Conservation (phyloP, 2,888 invertebrate genomes). For the Drosophila nr. perissopoda region DNA sequence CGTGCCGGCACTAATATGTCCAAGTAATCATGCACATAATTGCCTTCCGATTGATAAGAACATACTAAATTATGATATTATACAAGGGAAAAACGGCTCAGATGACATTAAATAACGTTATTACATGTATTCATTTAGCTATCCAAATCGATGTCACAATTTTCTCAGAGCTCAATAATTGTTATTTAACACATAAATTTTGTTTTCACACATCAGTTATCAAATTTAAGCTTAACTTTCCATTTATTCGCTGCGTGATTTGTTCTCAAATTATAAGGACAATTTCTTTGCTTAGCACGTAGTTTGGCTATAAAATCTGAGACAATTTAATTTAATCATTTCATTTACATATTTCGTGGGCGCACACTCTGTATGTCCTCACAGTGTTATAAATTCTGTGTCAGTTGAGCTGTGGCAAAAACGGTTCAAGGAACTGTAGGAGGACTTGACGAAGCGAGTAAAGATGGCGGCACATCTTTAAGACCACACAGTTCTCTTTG, state of each 20-base stretch:
- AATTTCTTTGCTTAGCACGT: slow-evolving; percentile 33
- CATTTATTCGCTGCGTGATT: slow-evolving; percentile 3
- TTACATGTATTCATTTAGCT: too few relatives aligned
- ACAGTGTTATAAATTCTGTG: not conserved
- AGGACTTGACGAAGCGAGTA: not conserved
- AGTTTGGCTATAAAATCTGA: slow-evolving; percentile 37
- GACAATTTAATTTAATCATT: slow-evolving; percentile 38
- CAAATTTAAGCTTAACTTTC: slow-evolving; percentile 1
- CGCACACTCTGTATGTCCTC: not conserved
- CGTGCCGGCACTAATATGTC: too few relatives aligned
- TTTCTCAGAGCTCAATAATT: not conserved
- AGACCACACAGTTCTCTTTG: slow-evolving; percentile 4
- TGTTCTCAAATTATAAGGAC: slow-evolving; percentile 9
- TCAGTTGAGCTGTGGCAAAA: not conserved
- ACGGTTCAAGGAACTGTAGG: not conserved
- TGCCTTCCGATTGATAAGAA: not conserved
- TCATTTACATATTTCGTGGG: slow-evolving; percentile 32
- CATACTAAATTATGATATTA: not conserved
- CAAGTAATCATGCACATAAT: not conserved
- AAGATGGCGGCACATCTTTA: not conserved
- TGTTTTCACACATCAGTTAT: not conserved
- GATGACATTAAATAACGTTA: not conserved
- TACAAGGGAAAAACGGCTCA: not conserved
- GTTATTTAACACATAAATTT: not conserved
- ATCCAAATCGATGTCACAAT: too few relatives aligned